phyloP scores from a whole-genome alignment of 2,797 vertebrate species.

The Platalea minor region DNA sequence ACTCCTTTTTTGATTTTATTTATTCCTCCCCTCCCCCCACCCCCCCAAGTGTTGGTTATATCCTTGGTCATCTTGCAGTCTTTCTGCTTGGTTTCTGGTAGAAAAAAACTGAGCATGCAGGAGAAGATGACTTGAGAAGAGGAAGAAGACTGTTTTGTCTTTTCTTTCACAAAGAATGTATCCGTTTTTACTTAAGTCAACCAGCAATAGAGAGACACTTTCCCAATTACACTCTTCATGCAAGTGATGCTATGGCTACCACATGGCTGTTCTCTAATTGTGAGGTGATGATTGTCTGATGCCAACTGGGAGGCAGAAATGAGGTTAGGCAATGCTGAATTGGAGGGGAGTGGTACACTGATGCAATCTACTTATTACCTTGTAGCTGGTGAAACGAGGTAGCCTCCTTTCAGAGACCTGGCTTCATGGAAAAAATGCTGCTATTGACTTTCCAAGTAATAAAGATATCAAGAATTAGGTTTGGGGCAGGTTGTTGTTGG shows the following conservation, averaged over 20 bases:
- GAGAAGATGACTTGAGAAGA: background rate
- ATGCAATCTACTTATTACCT: background rate
- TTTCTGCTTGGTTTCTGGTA: background rate
- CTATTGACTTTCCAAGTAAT: background rate
- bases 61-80: background rate
- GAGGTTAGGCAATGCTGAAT: background rate
- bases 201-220: background rate
- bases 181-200: background rate
- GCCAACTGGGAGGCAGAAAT: background rate
- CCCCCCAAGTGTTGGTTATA: background rate
- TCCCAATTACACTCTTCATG: background rate
- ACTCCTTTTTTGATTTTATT: too few species aligned
- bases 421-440: background rate
- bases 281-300: conserved; percentile 5
- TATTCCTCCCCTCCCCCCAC: too few species aligned
- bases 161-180: background rate
- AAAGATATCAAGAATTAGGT: background rate
- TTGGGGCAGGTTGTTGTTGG: background rate
- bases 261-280: background rate
- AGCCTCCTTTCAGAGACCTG: background rate
- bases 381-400: background rate
- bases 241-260: conserved; percentile 17
- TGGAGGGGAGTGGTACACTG: background rate
- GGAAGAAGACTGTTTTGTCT: background rate
- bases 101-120: background rate